Conservation (phyloP, 2,797 vertebrate genomes). For the Bradypodion ventrale region DNA sequence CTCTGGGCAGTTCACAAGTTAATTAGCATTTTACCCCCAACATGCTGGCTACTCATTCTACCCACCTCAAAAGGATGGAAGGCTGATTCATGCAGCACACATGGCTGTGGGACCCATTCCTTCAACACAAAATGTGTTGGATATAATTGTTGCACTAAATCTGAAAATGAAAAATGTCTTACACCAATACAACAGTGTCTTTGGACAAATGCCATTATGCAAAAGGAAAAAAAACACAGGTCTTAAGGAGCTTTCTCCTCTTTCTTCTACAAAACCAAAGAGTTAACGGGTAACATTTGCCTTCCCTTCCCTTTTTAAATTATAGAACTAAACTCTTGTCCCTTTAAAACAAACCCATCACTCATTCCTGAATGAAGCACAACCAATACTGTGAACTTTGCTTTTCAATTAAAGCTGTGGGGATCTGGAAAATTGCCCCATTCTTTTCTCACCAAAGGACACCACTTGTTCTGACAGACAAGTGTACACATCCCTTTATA, state of each 20-base stretch:
- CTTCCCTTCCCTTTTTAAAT: background rate
- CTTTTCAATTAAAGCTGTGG: constrained; percentile 7
- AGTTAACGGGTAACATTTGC: background rate
- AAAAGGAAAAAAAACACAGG: too few relatives aligned
- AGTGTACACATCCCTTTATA: background rate
- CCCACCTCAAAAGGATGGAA: too few relatives aligned
- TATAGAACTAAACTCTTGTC: background rate
- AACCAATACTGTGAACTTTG: background rate
- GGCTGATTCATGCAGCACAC: too few relatives aligned
- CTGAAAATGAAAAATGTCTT: too few relatives aligned
- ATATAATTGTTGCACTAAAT: too few relatives aligned
- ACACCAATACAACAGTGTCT: too few relatives aligned
- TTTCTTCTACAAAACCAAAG: background rate
- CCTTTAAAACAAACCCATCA: background rate
- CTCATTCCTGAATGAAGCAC: background rate
- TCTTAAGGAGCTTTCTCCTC: background rate
- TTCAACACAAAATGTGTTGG: too few relatives aligned
- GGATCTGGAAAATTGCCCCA: constrained; percentile 15
- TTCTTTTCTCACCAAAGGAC: constrained; percentile 4
- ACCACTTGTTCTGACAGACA: background rate
- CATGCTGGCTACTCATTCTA: too few relatives aligned
- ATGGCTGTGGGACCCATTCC: too few relatives aligned
- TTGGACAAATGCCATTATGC: too few relatives aligned
- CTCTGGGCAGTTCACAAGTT: too few relatives aligned
- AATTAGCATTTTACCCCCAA: too few relatives aligned